These are phyloP conservation scores for Ophthalmolycus amberensis DNA, from an alignment of 2,113 vertebrate genomes.

Conservation along the genomic window DNA sequence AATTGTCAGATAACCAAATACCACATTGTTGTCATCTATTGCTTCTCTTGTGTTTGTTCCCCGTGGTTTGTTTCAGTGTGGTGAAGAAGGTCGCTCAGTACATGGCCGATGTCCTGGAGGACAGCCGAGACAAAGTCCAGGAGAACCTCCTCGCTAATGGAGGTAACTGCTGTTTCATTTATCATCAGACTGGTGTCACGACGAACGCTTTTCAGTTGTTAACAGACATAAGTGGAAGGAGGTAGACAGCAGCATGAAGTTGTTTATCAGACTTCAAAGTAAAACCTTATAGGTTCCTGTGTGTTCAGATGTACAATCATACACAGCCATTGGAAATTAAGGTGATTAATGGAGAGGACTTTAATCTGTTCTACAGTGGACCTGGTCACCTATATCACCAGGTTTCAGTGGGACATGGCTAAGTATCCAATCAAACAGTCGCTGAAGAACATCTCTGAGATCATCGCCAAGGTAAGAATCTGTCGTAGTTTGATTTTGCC, in stretches of 20 bases:
- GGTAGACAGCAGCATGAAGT: background rate
- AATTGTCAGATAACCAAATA: background rate
- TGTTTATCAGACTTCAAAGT: background rate
- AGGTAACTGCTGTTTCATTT: constrained; percentile 82
- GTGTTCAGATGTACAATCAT: background rate
- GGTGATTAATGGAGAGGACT: constrained; percentile 1
- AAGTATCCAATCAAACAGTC: constrained; percentile 99
- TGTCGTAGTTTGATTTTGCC: background rate
- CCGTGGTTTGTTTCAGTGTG: constrained; percentile 82
- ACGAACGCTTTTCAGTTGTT: background rate
- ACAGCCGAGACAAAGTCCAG: constrained; percentile 98
- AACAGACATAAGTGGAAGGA: background rate
- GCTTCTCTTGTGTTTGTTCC: background rate
- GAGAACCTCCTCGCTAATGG: constrained; percentile 98
- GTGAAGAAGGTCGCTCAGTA: constrained; percentile 99
- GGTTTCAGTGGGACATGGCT: constrained; percentile 99
- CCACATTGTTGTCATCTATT: background rate
- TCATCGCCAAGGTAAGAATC: constrained; percentile 92
- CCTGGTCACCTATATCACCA: constrained; percentile 95
- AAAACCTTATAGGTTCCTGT: background rate
- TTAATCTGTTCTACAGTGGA: constrained; percentile 85
- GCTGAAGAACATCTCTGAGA: constrained; percentile 99
- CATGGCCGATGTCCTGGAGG: constrained; percentile 98
- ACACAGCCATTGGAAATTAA: background rate
- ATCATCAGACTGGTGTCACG: background rate